phyloP scores from a whole-genome alignment of 2,797 vertebrate species.

The Aphelocoma californica region DNA sequence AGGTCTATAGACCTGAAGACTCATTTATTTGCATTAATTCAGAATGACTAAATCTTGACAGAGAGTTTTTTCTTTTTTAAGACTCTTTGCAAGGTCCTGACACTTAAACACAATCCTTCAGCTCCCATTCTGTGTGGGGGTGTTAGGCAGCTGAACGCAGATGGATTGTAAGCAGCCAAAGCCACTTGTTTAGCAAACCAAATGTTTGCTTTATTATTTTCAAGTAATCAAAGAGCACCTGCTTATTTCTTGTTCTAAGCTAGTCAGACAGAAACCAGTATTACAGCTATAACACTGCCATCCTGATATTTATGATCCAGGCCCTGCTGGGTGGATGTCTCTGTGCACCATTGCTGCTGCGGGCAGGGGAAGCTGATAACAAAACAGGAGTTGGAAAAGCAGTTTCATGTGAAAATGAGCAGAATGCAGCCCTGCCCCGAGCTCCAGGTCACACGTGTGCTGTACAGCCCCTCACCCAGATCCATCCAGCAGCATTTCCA shows the following conservation, averaged over 20 bases:
- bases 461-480: neutral
- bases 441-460: fast-evolving
- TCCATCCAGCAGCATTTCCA: neutral
- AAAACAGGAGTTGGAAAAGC: neutral
- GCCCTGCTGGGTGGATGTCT: neutral
- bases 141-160: neutral
- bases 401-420: neutral
- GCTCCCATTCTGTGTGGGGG: neutral
- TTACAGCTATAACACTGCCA: neutral
- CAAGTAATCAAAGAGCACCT: constrained; percentile 36
- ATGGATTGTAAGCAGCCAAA: constrained; percentile 4
- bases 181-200: constrained; percentile 44
- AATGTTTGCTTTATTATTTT: constrained; percentile 43
- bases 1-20: neutral
- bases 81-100: neutral
- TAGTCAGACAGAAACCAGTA: neutral
- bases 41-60: neutral
- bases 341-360: neutral
- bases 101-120: neutral
- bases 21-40: neutral
- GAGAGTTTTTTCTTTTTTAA: neutral
- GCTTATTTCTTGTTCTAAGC: constrained; percentile 2
- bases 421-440: fast-evolving
- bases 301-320: neutral
- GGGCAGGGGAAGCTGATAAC: neutral